Percentiles rank a stretch among this genome's conserved stretches.
Evolutionary conservation across 1,140 invertebrate species (phyloP).

Genomic region (Trissolcus basalis): DNA sequence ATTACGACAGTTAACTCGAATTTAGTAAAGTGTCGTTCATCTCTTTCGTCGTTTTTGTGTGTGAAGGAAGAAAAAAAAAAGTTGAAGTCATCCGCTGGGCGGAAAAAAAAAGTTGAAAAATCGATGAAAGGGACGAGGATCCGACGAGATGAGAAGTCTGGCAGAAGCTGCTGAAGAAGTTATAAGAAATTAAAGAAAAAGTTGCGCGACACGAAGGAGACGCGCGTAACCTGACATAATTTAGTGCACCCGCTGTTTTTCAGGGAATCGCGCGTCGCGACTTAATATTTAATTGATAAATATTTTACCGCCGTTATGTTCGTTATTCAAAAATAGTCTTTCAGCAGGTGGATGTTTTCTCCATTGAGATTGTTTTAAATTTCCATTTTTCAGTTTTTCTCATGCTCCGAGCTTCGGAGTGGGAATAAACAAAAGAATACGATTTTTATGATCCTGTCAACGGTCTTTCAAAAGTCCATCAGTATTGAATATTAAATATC

Average conservation of each 20-base stretch:
- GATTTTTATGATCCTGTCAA: too few relatives aligned
- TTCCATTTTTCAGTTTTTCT: too few relatives aligned
- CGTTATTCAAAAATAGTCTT: too few relatives aligned
- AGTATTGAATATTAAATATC: too few relatives aligned
- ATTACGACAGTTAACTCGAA: conserved; percentile 36
- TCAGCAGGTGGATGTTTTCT: too few relatives aligned
- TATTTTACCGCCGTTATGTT: too few relatives aligned
- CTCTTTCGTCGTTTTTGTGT: conserved; percentile 8
- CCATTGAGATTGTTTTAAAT: too few relatives aligned
- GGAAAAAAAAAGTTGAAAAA: conserved; percentile 49
- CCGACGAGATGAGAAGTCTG: conserved; percentile 38
- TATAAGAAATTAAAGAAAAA: conserved; percentile 59
- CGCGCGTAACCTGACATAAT: conserved; percentile 17
- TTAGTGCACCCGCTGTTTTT: conserved; percentile 28
- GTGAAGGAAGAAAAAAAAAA: conserved; percentile 15
- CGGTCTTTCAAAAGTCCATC: too few relatives aligned
- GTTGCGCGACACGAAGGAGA: conserved; percentile 37
- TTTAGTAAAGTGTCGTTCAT: conserved; percentile 27
- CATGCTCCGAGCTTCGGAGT: too few relatives aligned
- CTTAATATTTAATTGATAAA: too few relatives aligned
- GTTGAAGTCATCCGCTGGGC: conserved; percentile 31
- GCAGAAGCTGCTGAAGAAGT: conserved; percentile 48
- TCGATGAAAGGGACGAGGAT: conserved; percentile 27
- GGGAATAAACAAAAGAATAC: too few relatives aligned
- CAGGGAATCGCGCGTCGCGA: conserved; percentile 1